phyloP scores from a whole-genome alignment of 64 coral and sea anemone genomes.

The Stichodactyla helianthus region DNA sequence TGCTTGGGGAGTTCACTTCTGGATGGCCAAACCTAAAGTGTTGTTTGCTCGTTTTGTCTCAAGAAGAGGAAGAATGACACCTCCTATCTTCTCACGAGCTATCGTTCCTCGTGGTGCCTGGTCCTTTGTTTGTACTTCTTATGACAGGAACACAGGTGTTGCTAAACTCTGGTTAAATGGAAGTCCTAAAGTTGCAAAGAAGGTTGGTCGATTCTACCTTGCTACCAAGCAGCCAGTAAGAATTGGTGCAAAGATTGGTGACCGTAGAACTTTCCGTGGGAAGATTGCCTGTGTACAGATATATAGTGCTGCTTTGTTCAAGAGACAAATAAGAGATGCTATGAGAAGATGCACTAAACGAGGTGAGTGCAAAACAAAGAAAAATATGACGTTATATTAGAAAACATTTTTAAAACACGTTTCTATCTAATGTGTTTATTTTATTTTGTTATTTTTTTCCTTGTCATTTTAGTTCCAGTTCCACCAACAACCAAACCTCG shows the following conservation, averaged over 20 bases:
- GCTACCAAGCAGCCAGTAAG: slow-evolving; percentile 49
- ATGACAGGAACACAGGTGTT: slow-evolving; percentile 45
- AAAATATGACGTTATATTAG: background rate
- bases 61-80: background rate
- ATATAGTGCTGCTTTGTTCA: slow-evolving; percentile 34
- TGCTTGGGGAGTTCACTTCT: slow-evolving; percentile 41
- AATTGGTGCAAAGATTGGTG: slow-evolving; percentile 52
- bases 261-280: slow-evolving; percentile 57
- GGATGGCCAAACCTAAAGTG: slow-evolving; percentile 24
- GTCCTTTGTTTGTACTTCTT: slow-evolving; percentile 66
- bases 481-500: slow-evolving; percentile 12
- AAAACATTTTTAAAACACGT: background rate
- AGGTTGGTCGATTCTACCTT: slow-evolving; percentile 54
- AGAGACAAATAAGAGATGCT: slow-evolving; percentile 30
- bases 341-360: slow-evolving; percentile 55
- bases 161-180: slow-evolving; percentile 73
- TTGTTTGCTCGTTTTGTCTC: slow-evolving; percentile 51
- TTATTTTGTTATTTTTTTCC: background rate
- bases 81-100: slow-evolving; percentile 12
- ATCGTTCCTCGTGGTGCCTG: slow-evolving; percentile 39
- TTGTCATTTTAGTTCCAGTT: background rate
- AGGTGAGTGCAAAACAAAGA: background rate
- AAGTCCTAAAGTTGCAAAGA: slow-evolving; percentile 28
- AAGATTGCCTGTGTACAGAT: slow-evolving; percentile 71
- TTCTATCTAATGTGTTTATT: background rate